These are phyloP conservation scores for Acrocyrtus sp. DNA, from an alignment of 2,888 invertebrate genomes.

Conservation along the genomic window DNA sequence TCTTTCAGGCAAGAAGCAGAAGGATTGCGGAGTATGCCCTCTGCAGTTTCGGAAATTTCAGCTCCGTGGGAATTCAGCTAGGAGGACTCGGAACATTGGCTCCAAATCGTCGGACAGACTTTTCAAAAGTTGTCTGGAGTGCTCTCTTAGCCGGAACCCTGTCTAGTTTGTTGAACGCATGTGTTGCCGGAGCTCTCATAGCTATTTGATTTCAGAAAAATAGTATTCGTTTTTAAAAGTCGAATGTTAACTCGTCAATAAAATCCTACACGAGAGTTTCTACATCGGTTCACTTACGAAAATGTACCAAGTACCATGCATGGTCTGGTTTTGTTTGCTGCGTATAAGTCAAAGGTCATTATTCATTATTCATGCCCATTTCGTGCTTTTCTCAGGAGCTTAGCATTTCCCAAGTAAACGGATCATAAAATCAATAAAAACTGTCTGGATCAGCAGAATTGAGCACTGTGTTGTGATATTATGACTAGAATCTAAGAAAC, in stretches of 20 bases:
- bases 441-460: no score
- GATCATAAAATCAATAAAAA: no score
- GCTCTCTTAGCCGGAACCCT: constrained; percentile 85
- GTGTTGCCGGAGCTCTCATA: constrained; percentile 76
- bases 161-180: constrained; percentile 89
- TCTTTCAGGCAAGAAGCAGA: constrained; percentile 75
- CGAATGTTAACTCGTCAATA: constrained; percentile 6
- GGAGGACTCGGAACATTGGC: constrained; percentile 82
- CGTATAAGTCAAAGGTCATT: no score
- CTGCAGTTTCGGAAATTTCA: constrained; percentile 92
- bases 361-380: no score
- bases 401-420: no score
- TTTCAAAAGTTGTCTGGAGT: constrained; percentile 77
- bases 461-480: no score
- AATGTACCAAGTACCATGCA: neutral
- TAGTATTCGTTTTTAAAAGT: constrained; percentile 10
- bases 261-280: constrained; percentile 4
- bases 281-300: neutral
- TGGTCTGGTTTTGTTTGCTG: no score
- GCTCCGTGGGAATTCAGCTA: constrained; percentile 76
- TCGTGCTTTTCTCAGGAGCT: no score
- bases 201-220: neutral
- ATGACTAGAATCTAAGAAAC: no score
- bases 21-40: constrained; percentile 90
- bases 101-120: constrained; percentile 75